Evolutionary conservation across 2,888 invertebrate genomes (phyloP).

Genomic region (Hyppa rectilinea): DNA sequence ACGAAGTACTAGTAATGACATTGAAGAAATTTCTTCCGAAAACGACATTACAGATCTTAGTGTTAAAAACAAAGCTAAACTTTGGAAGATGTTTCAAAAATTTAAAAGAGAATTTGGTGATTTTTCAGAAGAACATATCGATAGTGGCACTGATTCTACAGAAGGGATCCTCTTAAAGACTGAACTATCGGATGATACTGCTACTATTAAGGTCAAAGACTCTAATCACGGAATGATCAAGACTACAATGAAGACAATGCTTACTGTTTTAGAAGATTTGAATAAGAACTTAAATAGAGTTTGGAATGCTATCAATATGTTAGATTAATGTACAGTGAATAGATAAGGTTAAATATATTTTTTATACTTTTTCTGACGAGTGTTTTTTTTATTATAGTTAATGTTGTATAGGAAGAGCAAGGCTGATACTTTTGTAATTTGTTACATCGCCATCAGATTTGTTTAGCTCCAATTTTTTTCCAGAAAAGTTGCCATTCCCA

Average conservation of each 20-base stretch:
- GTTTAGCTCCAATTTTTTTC: neutral
- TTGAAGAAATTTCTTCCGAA: slow-evolving; percentile 67
- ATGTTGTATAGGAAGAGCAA: neutral
- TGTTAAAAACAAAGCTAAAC: slow-evolving; percentile 69
- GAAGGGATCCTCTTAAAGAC: slow-evolving; percentile 71
- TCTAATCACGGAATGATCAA: slow-evolving; percentile 76
- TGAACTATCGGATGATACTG: slow-evolving; percentile 74
- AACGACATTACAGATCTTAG: slow-evolving; percentile 74
- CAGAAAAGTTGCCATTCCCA: neutral
- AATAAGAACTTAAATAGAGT: slow-evolving; percentile 82
- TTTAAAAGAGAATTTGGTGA: slow-evolving; percentile 75
- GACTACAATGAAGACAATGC: slow-evolving; percentile 77
- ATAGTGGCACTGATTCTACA: slow-evolving; percentile 61
- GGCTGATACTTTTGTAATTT: neutral
- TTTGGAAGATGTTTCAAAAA: slow-evolving; percentile 77
- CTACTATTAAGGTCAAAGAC: slow-evolving; percentile 73
- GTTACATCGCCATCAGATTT: neutral
- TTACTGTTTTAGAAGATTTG: slow-evolving; percentile 79
- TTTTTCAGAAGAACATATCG: slow-evolving; percentile 68
- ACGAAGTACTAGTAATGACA: slow-evolving; percentile 54
- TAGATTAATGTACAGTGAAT: slow-evolving; percentile 78
- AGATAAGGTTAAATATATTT: slow-evolving; percentile 54
- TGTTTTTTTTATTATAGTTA: neutral
- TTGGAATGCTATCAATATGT: slow-evolving; percentile 79
- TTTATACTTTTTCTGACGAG: neutral